phyloP scores from a whole-genome alignment of 1,140 invertebrate genomes.

The Yoshiicerus persimilis region DNA sequence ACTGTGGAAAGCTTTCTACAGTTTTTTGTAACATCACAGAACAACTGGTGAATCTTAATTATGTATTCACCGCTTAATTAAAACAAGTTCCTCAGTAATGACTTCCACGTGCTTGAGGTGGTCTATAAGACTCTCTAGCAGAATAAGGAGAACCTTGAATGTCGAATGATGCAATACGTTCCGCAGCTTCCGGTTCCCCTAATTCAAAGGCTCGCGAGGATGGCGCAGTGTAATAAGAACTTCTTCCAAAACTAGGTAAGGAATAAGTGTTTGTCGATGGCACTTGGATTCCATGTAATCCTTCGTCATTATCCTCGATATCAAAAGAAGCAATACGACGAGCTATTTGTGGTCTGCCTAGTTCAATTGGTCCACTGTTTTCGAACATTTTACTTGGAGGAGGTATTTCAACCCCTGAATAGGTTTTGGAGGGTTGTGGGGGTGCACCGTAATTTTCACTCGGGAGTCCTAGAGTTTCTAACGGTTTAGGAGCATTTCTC shows the following conservation, averaged over 20 bases:
- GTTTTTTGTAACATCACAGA: not conserved
- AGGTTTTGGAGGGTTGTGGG: not conserved
- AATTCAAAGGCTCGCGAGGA: not conserved
- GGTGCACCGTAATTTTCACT: not conserved
- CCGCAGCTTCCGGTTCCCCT: not conserved
- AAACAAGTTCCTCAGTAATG: not conserved
- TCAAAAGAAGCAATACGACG: not conserved
- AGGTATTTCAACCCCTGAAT: not conserved
- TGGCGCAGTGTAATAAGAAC: not conserved
- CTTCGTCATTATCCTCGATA: not conserved
- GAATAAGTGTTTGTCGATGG: not conserved
- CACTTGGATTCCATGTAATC: not conserved
- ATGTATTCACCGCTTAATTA: not conserved
- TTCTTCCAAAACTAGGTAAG: not conserved
- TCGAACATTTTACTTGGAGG: not conserved
- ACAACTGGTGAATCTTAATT: not conserved
- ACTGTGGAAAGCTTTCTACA: not conserved
- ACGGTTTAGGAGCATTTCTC: not conserved
- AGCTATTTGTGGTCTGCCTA: not conserved
- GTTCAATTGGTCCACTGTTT: not conserved
- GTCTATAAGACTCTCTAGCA: not conserved
- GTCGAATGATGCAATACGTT: conserved; percentile 29
- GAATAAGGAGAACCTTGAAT: not conserved
- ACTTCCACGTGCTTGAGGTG: not conserved
- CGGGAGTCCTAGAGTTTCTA: not conserved